phyloP scores from a whole-genome alignment of 2,797 vertebrate species.

The Anguilla pacifica region DNA sequence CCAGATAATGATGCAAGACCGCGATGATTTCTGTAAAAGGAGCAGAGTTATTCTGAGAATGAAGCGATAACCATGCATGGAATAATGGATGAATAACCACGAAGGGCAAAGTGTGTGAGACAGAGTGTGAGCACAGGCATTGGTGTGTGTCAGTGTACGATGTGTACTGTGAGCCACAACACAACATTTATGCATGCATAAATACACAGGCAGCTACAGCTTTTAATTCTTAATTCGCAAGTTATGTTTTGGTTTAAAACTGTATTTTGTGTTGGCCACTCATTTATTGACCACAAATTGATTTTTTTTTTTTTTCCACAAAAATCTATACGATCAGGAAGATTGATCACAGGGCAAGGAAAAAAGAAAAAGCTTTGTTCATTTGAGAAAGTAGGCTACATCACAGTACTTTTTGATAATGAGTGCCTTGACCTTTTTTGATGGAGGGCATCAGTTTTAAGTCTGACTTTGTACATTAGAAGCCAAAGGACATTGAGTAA shows the following conservation, averaged over 20 bases:
- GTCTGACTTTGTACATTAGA: neutral
- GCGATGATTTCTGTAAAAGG: neutral
- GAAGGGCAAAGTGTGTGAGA: neutral
- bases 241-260: neutral
- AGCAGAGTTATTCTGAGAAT: neutral
- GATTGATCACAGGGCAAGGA: neutral
- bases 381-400: neutral
- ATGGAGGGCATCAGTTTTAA: neutral
- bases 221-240: too few species aligned
- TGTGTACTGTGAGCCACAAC: too few species aligned
- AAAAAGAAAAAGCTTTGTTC: neutral
- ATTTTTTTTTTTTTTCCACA: neutral
- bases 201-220: constrained; percentile 26
- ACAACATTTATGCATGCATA: constrained; percentile 17
- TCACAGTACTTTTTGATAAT: neutral
- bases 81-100: neutral
- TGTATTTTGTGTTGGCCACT: neutral
- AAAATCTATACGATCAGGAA: neutral
- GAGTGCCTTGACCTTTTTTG: neutral
- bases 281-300: neutral
- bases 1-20: neutral
- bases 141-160: neutral
- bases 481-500: neutral
- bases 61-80: neutral
- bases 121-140: neutral